Percentiles rank a stretch among this genome's conserved stretches.
phyloP scores from a whole-genome alignment of 2,113 vertebrate genomes.

The Phrynocephalus versicolor region DNA sequence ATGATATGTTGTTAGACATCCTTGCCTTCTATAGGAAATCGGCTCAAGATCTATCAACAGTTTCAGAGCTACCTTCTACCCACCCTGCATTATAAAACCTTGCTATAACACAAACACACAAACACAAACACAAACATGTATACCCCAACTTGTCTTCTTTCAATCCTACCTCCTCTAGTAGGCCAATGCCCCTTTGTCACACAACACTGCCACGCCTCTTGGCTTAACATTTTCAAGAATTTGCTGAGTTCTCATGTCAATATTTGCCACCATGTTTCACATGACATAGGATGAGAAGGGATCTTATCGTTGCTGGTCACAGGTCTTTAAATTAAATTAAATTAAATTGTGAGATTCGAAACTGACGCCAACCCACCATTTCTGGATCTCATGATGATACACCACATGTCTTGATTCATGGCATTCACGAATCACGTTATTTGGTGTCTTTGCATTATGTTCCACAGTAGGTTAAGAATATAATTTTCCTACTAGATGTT shows the following conservation, averaged over 20 bases:
- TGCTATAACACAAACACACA: too few species aligned
- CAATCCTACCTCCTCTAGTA: too few species aligned
- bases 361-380: not conserved
- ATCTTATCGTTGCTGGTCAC: not conserved
- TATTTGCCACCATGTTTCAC: slow-evolving; percentile 11
- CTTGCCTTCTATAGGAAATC: too few species aligned
- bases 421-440: not conserved
- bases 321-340: slow-evolving; percentile 4
- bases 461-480: not conserved
- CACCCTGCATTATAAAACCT: too few species aligned
- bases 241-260: slow-evolving; percentile 7
- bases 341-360: not conserved
- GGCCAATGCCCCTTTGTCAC: not conserved
- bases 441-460: not conserved
- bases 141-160: not conserved
- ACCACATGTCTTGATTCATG: not conserved
- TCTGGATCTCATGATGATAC: not conserved
- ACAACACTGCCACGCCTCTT: not conserved
- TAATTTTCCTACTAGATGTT: not conserved
- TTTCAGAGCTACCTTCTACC: too few species aligned
- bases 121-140: not conserved
- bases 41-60: too few species aligned
- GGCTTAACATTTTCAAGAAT: not conserved
- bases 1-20: too few species aligned
- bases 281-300: not conserved